phyloP scores from a whole-genome alignment of 2,888 invertebrate genomes.

The Lasius fuliginosus region DNA sequence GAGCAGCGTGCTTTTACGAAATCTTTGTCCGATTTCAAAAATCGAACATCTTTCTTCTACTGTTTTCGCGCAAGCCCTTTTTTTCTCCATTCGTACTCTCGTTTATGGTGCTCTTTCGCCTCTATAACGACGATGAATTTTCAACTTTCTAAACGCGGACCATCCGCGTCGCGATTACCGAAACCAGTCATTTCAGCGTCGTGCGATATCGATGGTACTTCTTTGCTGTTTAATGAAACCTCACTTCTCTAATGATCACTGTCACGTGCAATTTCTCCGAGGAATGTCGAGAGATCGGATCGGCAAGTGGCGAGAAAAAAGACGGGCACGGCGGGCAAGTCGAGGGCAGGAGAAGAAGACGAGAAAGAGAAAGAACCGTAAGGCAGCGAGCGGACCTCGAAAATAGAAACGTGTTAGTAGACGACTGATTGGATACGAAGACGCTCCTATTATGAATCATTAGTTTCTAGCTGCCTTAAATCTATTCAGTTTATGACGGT shows the following conservation, averaged over 20 bases:
- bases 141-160: slow-evolving; percentile 74
- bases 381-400: slow-evolving; percentile 12
- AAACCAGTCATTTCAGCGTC: slow-evolving; percentile 73
- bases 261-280: slow-evolving; percentile 64
- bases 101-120: slow-evolving; percentile 35
- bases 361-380: not conserved
- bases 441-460: slow-evolving; percentile 59
- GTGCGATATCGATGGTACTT: slow-evolving; percentile 66
- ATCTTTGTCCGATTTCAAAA: slow-evolving; percentile 62
- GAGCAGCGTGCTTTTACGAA: not conserved
- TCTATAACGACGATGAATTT: slow-evolving; percentile 61
- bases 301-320: slow-evolving; percentile 34
- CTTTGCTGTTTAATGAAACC: slow-evolving; percentile 65
- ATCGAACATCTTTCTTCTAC: slow-evolving; percentile 67
- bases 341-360: slow-evolving; percentile 1
- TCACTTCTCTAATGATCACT: slow-evolving; percentile 57
- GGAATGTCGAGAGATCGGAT: slow-evolving; percentile 20
- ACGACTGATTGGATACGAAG: slow-evolving; percentile 34
- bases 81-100: slow-evolving; percentile 58
- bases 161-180: slow-evolving; percentile 64
- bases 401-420: slow-evolving; percentile 33
- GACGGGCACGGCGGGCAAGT: not conserved
- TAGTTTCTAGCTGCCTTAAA: slow-evolving; percentile 31
- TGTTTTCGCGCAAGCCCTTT: slow-evolving; percentile 60
- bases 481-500: slow-evolving; percentile 42